Conservation (phyloP, 2,888 invertebrate species). For the Leptopilina syphax region DNA sequence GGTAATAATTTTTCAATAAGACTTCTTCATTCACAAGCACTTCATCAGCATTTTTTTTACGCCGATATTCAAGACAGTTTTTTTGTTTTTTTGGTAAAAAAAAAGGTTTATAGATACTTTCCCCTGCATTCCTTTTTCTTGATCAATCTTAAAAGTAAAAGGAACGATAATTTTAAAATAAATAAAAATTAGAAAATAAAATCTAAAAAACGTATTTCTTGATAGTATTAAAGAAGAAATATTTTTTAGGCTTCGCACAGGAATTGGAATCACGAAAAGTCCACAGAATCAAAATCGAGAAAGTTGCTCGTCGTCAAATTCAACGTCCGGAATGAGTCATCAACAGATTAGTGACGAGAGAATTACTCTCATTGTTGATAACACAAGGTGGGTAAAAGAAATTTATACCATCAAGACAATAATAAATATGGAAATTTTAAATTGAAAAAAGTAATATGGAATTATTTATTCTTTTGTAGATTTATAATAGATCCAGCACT, state of each 20-base stretch:
- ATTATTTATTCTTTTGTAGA: slow-evolving; percentile 55
- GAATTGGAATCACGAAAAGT: slow-evolving; percentile 67
- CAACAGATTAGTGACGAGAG: slow-evolving; percentile 82
- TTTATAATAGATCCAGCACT: slow-evolving; percentile 95
- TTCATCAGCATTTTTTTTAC: slow-evolving; percentile 12
- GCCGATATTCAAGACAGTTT: not conserved
- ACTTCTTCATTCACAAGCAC: slow-evolving; percentile 28
- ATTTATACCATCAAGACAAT: not conserved
- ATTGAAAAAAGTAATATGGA: not conserved
- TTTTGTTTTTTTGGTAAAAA: not conserved
- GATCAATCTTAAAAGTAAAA: slow-evolving; percentile 24
- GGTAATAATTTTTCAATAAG: slow-evolving; percentile 22
- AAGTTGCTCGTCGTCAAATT: slow-evolving; percentile 65
- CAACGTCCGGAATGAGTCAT: slow-evolving; percentile 76
- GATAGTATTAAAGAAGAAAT: not conserved
- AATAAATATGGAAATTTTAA: not conserved
- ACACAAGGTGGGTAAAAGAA: slow-evolving; percentile 81
- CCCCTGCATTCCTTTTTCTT: slow-evolving; percentile 36
- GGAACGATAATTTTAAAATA: slow-evolving; percentile 9
- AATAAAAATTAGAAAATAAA: not conserved
- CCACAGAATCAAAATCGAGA: slow-evolving; percentile 70
- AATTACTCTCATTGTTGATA: slow-evolving; percentile 97
- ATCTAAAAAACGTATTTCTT: not conserved
- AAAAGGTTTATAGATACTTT: not conserved
- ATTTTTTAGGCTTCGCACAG: slow-evolving; percentile 67